These are phyloP conservation scores for Lacerta viridis DNA, from an alignment of 2,797 vertebrate genomes.

Conservation along the genomic window DNA sequence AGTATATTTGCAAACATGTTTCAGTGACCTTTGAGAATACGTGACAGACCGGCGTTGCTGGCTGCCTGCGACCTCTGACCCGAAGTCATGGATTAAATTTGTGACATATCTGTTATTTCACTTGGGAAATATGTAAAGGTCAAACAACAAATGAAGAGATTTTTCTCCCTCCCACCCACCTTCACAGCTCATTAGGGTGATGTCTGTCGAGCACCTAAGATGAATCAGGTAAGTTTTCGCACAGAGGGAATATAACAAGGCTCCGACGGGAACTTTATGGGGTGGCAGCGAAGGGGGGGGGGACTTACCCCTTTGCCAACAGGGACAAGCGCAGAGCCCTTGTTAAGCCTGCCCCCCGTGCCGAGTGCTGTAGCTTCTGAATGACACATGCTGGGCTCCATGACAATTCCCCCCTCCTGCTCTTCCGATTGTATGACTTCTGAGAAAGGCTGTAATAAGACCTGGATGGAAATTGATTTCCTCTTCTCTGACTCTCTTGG, in stretches of 20 bases:
- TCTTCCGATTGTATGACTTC: not conserved
- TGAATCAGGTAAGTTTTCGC: slow-evolving; percentile 9
- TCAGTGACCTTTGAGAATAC: slow-evolving; percentile 30
- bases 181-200: slow-evolving; percentile 43
- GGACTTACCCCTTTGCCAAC: slow-evolving; percentile 17
- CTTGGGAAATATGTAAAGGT: slow-evolving; percentile 64
- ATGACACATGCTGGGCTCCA: not conserved
- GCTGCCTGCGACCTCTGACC: slow-evolving; percentile 41
- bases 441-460: slow-evolving; percentile 23
- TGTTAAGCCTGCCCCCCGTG: not conserved
- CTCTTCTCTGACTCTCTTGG: not conserved
- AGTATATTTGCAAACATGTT: slow-evolving; percentile 30
- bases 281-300: too few species aligned
- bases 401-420: not conserved
- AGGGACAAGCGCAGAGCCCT: not conserved
- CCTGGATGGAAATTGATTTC: slow-evolving; percentile 37
- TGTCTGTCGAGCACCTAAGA: slow-evolving; percentile 32
- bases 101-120: slow-evolving; percentile 55
- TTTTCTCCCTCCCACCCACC: slow-evolving; percentile 15
- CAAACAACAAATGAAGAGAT: slow-evolving; percentile 47
- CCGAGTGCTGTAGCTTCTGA: not conserved
- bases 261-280: not conserved
- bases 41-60: slow-evolving; percentile 38
- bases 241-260: slow-evolving; percentile 16
- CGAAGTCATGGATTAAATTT: slow-evolving; percentile 58